A percentile compares a stretch with the other conserved stretches of the same genome.
These are phyloP conservation scores for Hormiphora californensis DNA, from an alignment of 37 sponge, comb jelly and placozoan species.

Conservation along the genomic window DNA sequence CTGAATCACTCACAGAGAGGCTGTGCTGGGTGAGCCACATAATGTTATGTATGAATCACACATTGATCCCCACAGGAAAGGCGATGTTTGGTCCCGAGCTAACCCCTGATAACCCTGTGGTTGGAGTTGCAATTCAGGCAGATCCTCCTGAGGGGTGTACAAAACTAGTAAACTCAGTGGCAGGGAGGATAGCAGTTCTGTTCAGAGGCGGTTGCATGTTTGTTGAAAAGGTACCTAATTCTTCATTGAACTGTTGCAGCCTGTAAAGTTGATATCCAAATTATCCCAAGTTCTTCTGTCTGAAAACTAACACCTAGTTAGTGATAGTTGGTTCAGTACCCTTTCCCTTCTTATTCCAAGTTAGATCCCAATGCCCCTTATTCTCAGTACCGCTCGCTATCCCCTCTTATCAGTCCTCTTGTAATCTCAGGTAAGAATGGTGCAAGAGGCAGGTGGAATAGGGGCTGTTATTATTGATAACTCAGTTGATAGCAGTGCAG, in stretches of 20 bases:
- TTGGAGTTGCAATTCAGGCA: background rate
- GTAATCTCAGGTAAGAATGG: constrained; percentile 28
- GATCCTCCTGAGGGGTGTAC: constrained; percentile 51
- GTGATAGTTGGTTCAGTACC: background rate
- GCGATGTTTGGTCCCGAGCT: constrained; percentile 42
- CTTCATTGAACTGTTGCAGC: background rate
- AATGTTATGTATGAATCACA: background rate
- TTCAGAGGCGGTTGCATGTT: constrained; percentile 82
- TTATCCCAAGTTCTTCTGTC: no score
- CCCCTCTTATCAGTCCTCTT: no score
- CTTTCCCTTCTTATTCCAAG: background rate
- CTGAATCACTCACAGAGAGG: no score
- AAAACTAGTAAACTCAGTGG: constrained; percentile 13
- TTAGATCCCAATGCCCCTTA: no score
- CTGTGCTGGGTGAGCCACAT: no score
- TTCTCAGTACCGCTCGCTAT: no score
- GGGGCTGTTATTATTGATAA: constrained; percentile 40
- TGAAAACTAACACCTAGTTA: no score
- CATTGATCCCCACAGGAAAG: background rate
- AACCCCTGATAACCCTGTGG: background rate
- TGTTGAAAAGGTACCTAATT: constrained; percentile 67
- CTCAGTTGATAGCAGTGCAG: background rate
- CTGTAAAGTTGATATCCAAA: no score
- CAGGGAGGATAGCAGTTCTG: constrained; percentile 63
- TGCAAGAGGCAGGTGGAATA: background rate